Evolutionary conservation across 1,140 invertebrate species (phyloP).

Genomic region (Psix sp.): DNA sequence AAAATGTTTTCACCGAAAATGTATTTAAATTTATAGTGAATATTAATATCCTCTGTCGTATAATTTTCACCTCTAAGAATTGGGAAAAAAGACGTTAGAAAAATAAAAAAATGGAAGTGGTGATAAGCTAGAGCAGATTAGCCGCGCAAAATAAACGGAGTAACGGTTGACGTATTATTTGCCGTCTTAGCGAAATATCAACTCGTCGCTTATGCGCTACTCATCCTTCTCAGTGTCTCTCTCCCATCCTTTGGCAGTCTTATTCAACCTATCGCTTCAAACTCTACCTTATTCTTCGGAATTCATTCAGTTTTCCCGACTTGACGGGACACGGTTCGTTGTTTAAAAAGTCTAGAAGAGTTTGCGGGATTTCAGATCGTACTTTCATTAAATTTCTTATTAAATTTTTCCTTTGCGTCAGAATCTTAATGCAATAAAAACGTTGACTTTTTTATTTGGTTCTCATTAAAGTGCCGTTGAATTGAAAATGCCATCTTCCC

Average conservation of each 20-base stretch:
- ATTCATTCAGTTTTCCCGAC: slow-evolving; percentile 53
- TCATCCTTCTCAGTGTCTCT: slow-evolving; percentile 42
- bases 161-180: slow-evolving; percentile 72
- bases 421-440: slow-evolving; percentile 56
- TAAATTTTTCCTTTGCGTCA: slow-evolving; percentile 47
- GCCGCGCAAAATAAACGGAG: slow-evolving; percentile 68
- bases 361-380: slow-evolving; percentile 49
- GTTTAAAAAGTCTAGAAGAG: slow-evolving; percentile 56
- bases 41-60: no score
- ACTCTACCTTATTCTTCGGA: slow-evolving; percentile 54
- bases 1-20: no score
- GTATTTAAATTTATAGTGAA: no score
- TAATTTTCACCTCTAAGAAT: no score
- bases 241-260: slow-evolving; percentile 41
- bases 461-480: slow-evolving; percentile 33
- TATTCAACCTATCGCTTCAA: slow-evolving; percentile 54
- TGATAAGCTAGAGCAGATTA: slow-evolving; percentile 44
- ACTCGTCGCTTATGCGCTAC: slow-evolving; percentile 62
- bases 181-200: slow-evolving; percentile 70
- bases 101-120: slow-evolving; percentile 27
- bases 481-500: background rate
- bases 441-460: slow-evolving; percentile 48
- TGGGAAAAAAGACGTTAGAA: no score
- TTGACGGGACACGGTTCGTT: slow-evolving; percentile 57
- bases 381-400: slow-evolving; percentile 59